Base-by-base conservation (phyloP, 1,140 invertebrate species). In the Aphidius gifuensis region DNA sequence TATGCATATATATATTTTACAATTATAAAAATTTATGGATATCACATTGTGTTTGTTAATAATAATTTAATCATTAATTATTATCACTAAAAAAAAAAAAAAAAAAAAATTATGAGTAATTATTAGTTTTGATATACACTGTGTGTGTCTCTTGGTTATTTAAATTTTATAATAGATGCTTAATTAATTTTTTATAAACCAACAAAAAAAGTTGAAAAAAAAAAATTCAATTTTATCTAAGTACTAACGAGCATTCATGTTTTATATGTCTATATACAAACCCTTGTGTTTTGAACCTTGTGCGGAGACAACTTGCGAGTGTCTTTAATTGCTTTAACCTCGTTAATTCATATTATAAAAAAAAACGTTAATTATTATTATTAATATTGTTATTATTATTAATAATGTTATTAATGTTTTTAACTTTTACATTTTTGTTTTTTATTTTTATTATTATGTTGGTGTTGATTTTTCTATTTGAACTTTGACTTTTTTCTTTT, bases 251-350 rank as follows among this genome's bases (percentile, higher is more conserved):
- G n/a, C 8, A 46, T 46, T 46, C 8, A 9, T 46, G 2, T 46
- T 8, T 46, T 8, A 46, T 9, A 46, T 46, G n/a, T 9, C 8
- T 46, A 9, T 46, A n/a, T 46, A 39, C 39, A 55, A 38, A 11
- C 50, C 50, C 32, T 9, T 5, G 32, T 53, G 50, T 38, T 40
- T 11, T 9, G n/a, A 55, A 55, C 39, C 53, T 55, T 55, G 23
- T 23, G 23, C n/a, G 43, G 53, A 43, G 39, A 55, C 53, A 40
- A 42, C 47, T 62, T 40, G 47, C 51, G 48, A 58, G 48, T 62
- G 55, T 50, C 55, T 47, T 51, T 62, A 62, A 62, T 62, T 62
- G 46, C 61, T 51, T 58, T 45, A 23, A 56, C 44, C 55, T 62
- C 55, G 45, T 50, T 62, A 62, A 57, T 58, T 56, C 40, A n/a